Conservation (phyloP, 2,797 vertebrate species). For the Sciaenops ocellatus region DNA sequence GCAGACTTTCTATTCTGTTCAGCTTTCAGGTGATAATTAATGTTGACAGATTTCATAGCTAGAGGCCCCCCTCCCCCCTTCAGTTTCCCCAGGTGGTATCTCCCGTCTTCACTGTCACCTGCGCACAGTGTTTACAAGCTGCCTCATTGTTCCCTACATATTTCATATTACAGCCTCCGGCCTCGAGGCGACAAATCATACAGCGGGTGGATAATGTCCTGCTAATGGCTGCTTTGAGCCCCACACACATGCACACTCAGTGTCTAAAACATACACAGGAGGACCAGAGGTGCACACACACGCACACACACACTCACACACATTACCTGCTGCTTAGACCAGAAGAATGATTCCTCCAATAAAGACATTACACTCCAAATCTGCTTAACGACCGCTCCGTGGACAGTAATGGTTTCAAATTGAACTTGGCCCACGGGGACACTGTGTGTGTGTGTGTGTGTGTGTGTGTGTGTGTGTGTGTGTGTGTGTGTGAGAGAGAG, state of each 20-base stretch:
- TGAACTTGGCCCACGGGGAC: slow-evolving; percentile 90
- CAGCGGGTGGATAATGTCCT: slow-evolving; percentile 91
- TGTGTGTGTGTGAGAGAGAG: slow-evolving; percentile 30
- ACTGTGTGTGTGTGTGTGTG: slow-evolving; percentile 44
- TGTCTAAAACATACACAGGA: slow-evolving; percentile 36
- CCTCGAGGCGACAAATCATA: slow-evolving; percentile 88
- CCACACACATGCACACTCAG: slow-evolving; percentile 36
- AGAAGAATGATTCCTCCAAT: slow-evolving; percentile 96
- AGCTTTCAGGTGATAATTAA: slow-evolving; percentile 55
- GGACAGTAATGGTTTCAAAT: slow-evolving; percentile 96
- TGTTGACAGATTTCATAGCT: slow-evolving; percentile 55
- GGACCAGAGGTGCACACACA: background rate
- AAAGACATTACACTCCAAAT: slow-evolving; percentile 95
- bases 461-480: slow-evolving; percentile 37
- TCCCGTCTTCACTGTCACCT: slow-evolving; percentile 68
- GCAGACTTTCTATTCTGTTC: slow-evolving; percentile 30
- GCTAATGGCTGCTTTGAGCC: slow-evolving; percentile 85
- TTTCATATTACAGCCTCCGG: slow-evolving; percentile 87
- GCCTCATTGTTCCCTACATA: slow-evolving; percentile 90
- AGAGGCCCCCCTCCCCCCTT: background rate
- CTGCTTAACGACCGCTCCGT: slow-evolving; percentile 89
- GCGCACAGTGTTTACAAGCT: slow-evolving; percentile 83
- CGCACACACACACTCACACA: slow-evolving; percentile 44
- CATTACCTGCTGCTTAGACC: slow-evolving; percentile 86
- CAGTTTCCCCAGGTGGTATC: slow-evolving; percentile 51